A percentile compares a stretch with the other conserved stretches of the same genome.
phyloP scores from a whole-genome alignment of 1,140 invertebrate species.

The Babylonia areolata region DNA sequence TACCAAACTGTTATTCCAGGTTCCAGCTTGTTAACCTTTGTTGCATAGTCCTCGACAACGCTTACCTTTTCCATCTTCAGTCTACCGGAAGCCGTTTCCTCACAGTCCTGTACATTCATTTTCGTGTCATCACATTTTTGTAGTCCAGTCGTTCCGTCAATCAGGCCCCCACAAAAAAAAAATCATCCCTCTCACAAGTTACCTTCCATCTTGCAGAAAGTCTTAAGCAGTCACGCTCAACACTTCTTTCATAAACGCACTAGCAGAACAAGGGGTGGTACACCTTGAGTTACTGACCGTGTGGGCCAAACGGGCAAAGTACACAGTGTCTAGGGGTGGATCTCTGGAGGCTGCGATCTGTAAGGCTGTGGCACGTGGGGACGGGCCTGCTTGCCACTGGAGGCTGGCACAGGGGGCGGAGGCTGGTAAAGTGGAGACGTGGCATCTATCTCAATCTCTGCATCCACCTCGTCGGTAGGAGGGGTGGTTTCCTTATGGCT shows the following conservation, averaged over 20 bases:
- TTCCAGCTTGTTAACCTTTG: background rate
- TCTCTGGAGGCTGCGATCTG: conserved; percentile 65
- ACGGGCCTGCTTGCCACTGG: conserved; percentile 66
- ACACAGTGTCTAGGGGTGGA: conserved; percentile 64
- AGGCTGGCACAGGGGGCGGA: conserved; percentile 87
- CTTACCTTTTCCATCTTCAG: no score
- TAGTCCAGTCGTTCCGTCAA: no score
- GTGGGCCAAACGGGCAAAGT: background rate
- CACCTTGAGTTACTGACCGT: no score
- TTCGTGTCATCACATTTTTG: no score
- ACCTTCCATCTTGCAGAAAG: no score
- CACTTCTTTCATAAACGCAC: no score
- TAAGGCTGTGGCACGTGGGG: conserved; percentile 66
- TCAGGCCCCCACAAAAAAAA: no score
- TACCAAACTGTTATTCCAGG: background rate
- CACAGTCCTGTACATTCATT: background rate
- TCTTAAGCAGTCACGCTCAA: background rate
- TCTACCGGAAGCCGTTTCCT: background rate
- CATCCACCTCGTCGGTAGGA: conserved; percentile 68
- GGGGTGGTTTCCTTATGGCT: conserved; percentile 75
- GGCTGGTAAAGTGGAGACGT: conserved; percentile 82
- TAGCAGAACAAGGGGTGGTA: no score
- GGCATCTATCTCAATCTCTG: conserved; percentile 65
- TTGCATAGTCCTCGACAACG: background rate
- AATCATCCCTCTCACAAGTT: no score